Evolutionary conservation across 1,140 invertebrate species (phyloP), one percentile per base, ranked within the genome.

Genomic region (Tigriopus japonicus): DNA sequence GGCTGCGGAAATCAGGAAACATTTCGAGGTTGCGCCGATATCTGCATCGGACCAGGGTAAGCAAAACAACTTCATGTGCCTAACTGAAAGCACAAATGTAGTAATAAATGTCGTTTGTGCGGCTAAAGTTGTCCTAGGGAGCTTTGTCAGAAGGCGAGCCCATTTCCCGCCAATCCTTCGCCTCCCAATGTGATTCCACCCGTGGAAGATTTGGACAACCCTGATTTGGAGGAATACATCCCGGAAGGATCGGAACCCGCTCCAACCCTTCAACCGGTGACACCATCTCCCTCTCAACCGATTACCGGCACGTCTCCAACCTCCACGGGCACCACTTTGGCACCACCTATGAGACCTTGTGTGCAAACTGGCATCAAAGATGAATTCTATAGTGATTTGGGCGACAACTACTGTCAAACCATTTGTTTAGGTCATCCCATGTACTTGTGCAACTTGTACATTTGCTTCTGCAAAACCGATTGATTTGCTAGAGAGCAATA

Each of bases 1-100:
- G 58, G 58, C 14, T 59, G 58, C 43, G 58, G 58, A 51, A n/a
- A n/a, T 24, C 58, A 59, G 24, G 58, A 59, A 59, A 59, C 58
- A 5, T 59, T 59, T 42, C 35, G 58, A 49, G 58, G 58, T 5
- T 59, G 58, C 19, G 3, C 58, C 21, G 58, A 59, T 49, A 49
- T 59, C 21, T 59, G 58, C 19, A 59, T 59, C 5, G 58, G 58
- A 49, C 19, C 41, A 6, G 24, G 24, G 52, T 54, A 54, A 21
- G 52, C 12, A 15, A 49, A 35, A 35, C 9, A 9, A 35, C 28
- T 35, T 35, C 2, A 2, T 49, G 10, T 49, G n/a, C 3, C 2
- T 49, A 6, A 49, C 19, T 6, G 6, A 6, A 49, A 12, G 10
- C 6, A 21, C 3, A 49, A 17, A 49, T 12, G 2, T 6, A 49